Conservation (phyloP, 2,797 vertebrate genomes). For the Chaenodraco wilsoni region DNA sequence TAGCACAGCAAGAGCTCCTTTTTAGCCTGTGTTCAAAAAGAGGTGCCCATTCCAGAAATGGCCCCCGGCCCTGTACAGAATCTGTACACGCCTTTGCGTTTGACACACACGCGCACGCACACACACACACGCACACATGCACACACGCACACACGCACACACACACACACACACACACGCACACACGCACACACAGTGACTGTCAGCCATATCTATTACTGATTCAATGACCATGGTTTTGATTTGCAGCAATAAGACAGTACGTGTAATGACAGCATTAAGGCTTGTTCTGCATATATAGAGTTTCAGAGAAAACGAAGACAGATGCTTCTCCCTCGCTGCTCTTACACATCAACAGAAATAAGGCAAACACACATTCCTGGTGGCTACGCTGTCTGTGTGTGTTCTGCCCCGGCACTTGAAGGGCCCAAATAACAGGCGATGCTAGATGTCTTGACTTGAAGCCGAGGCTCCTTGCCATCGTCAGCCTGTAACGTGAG, state of each 20-base stretch:
- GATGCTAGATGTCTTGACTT: constrained; percentile 57
- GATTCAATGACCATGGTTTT: constrained; percentile 42
- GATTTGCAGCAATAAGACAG: constrained; percentile 60
- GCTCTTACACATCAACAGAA: constrained; percentile 63
- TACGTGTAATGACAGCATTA: constrained; percentile 64
- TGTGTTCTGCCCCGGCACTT: constrained; percentile 60
- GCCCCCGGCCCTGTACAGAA: background rate
- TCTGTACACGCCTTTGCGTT: constrained; percentile 11
- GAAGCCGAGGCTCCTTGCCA: constrained; percentile 68
- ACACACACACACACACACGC: background rate
- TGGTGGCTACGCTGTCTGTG: constrained; percentile 64
- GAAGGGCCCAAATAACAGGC: constrained; percentile 55
- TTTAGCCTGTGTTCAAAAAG: no score
- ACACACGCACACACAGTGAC: constrained; percentile 24
- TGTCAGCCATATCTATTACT: constrained; percentile 48
- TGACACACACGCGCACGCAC: background rate
- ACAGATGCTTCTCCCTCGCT: constrained; percentile 68
- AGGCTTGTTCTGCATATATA: constrained; percentile 70
- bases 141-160: background rate
- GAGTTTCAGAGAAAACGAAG: constrained; percentile 71
- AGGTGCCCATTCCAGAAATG: background rate
- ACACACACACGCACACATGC: background rate
- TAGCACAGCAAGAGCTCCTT: no score
- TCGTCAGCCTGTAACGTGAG: constrained; percentile 69
- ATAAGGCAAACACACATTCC: constrained; percentile 75